Percentiles rank a stretch among this genome's conserved stretches.
These are phyloP conservation scores for Pachypeltis micranthus DNA, from an alignment of 1,140 invertebrate genomes.

Conservation along the genomic window DNA sequence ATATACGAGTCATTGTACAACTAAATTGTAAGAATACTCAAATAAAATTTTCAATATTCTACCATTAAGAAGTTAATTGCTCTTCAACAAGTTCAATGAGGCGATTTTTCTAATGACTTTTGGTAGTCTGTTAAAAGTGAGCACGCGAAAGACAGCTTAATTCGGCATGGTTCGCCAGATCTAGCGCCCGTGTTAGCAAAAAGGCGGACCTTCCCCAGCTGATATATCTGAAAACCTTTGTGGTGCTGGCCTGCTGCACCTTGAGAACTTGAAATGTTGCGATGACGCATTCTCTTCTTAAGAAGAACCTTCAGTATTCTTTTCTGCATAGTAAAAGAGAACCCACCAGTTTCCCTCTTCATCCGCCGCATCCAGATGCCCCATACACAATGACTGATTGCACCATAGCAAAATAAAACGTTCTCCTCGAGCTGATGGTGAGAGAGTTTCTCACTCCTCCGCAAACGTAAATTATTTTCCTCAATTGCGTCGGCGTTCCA, in stretches of 20 bases:
- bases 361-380: not conserved
- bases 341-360: not conserved
- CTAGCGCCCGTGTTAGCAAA: not conserved
- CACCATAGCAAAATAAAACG: not conserved
- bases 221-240: slow-evolving; percentile 9
- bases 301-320: not conserved
- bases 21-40: too few relatives aligned
- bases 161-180: too few relatives aligned
- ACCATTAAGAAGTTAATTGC: too few relatives aligned
- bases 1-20: too few relatives aligned
- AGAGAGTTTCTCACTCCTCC: not conserved
- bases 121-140: too few relatives aligned
- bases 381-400: not conserved
- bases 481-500: not conserved
- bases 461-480: not conserved
- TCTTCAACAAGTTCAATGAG: too few relatives aligned
- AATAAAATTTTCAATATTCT: too few relatives aligned
- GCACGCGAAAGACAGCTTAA: too few relatives aligned
- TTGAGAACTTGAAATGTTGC: not conserved
- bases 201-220: not conserved
- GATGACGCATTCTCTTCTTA: not conserved
- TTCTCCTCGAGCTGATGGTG: not conserved
- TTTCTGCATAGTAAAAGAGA: not conserved
- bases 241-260: not conserved
- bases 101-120: too few relatives aligned